Conservation (phyloP, 2,797 vertebrate genomes). For the Sebastes itinus region DNA sequence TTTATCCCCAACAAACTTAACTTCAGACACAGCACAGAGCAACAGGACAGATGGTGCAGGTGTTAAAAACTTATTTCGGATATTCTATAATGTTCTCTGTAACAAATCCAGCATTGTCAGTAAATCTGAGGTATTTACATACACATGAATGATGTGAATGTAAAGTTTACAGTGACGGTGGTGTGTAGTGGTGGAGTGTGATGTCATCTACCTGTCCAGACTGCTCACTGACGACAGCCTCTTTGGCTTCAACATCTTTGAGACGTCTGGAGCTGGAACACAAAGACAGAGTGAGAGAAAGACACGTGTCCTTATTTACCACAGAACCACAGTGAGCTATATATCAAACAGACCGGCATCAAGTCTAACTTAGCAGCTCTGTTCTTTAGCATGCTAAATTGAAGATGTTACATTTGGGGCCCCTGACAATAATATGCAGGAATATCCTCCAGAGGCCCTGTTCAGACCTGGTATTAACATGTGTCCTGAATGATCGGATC, state of each 20-base stretch:
- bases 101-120: not conserved
- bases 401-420: not conserved
- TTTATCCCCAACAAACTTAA: not conserved
- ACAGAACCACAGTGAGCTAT: not conserved
- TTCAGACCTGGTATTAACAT: too few relatives aligned
- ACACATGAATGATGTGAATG: not conserved
- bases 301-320: not conserved
- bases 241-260: conserved; percentile 72
- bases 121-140: not conserved
- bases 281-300: not conserved
- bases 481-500: too few relatives aligned
- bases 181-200: not conserved
- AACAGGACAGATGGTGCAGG: not conserved
- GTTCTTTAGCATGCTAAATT: not conserved
- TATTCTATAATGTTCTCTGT: too few relatives aligned
- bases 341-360: not conserved
- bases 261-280: conserved; percentile 55
- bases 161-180: not conserved
- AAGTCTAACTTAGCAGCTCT: not conserved
- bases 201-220: conserved; percentile 70
- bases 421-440: not conserved
- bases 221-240: conserved; percentile 68
- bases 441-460: not conserved
- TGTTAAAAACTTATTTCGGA: not conserved
- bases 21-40: not conserved